Base-by-base conservation (phyloP, 2,888 invertebrate species). In the Sphaerophoria rueppellii region DNA sequence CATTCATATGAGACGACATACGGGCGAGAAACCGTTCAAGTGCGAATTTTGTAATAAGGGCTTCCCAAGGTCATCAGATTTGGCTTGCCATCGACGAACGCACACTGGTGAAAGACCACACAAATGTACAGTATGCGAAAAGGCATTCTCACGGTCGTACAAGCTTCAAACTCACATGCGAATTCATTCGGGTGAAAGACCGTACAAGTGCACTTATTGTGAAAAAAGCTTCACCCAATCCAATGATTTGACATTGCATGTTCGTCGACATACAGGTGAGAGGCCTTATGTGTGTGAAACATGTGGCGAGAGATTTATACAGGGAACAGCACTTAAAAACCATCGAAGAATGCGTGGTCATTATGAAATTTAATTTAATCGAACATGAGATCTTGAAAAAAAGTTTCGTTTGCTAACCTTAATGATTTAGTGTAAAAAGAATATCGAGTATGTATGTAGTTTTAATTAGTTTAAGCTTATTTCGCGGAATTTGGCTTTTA, bases 161-260 rank as follows among this genome's bases (percentile, higher is more conserved):
- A 94, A 94, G 89, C 88, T 94, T 82, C 93, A 93, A 0, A 93
- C 94, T 0, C 94, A 94, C 87, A 94, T 94, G 94, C 93, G 94
- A 6, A 93, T 94, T 32, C 92, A 92, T 87, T 91, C 90, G 0
- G 94, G 94, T 0, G 93, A 93, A 58, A 91, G 93, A 40, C 94
- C 94, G 0, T 94, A 94, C 89, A 94, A 94, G 88, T 94, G 94
- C 87, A 93, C 93, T 3, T 94, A 90, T 61, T 92, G 92, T 70
- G 91, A 91, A 34, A 91, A 91, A 79, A 90, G 91, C 35, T 95
- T 95, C 89, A 94, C 95, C 0, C 95, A 95, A 90, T 95, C 95
- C 67, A 95, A 95, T 89, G 95, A 95, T 88, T 91, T 95, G 63
- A 95, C 95, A 0, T 89, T 95, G 14, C 95, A 95, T 89, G 94